phyloP scores from a whole-genome alignment of 2,113 vertebrate species.

The Pangasianodon gigas region DNA sequence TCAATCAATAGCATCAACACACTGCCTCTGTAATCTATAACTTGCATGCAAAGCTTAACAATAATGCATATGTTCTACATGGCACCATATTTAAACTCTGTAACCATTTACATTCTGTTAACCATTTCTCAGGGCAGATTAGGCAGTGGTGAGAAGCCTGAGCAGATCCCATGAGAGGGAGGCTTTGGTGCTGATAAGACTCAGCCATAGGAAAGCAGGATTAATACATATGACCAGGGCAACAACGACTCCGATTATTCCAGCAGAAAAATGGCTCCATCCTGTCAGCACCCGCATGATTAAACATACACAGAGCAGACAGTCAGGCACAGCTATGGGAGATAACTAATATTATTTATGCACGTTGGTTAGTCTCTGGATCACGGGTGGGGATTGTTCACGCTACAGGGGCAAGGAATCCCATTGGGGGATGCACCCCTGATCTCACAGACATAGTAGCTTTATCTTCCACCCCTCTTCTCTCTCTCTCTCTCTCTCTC shows the following conservation, averaged over 20 bases:
- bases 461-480: slow-evolving; percentile 49
- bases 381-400: slow-evolving; percentile 73
- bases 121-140: slow-evolving; percentile 79
- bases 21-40: slow-evolving; percentile 72
- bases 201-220: slow-evolving; percentile 74
- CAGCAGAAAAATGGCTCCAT: slow-evolving; percentile 72
- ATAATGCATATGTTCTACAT: slow-evolving; percentile 77
- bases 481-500: slow-evolving; percentile 28
- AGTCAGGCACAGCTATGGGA: slow-evolving; percentile 68
- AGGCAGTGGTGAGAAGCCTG: slow-evolving; percentile 71
- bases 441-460: slow-evolving; percentile 69
- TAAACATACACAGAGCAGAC: slow-evolving; percentile 72
- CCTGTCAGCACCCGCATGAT: slow-evolving; percentile 71
- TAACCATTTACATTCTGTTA: slow-evolving; percentile 82
- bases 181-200: slow-evolving; percentile 80
- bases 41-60: slow-evolving; percentile 74
- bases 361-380: slow-evolving; percentile 72
- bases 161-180: slow-evolving; percentile 76
- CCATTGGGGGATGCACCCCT: slow-evolving; percentile 67
- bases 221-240: slow-evolving; percentile 80
- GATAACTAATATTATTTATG: slow-evolving; percentile 79
- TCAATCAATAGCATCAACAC: slow-evolving; percentile 76
- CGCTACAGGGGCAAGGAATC: slow-evolving; percentile 71
- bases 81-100: slow-evolving; percentile 75
- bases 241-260: slow-evolving; percentile 76